Conservation (phyloP, 2,797 vertebrate species). For the Scyliorhinus canicula region DNA sequence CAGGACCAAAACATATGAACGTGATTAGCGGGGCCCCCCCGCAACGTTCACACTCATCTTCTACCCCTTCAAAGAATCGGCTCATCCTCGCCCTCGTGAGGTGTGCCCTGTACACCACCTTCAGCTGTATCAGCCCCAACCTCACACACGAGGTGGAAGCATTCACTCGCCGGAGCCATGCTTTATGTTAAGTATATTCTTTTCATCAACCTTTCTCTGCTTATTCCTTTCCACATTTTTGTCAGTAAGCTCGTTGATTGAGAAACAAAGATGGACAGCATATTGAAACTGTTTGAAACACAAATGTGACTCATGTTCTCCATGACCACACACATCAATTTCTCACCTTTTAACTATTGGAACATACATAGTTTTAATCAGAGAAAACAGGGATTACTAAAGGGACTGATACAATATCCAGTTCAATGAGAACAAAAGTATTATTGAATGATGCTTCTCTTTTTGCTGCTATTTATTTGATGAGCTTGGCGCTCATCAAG, state of each 20-base stretch:
- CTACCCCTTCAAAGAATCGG: too few relatives aligned
- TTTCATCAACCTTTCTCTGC: neutral
- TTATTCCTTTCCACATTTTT: neutral
- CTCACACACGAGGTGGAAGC: too few relatives aligned
- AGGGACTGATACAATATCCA: neutral
- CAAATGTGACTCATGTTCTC: neutral
- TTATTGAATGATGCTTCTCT: neutral
- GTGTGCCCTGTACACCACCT: too few relatives aligned
- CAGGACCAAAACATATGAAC: too few relatives aligned
- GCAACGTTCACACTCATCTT: too few relatives aligned
- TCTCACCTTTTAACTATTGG: neutral
- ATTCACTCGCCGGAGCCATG: too few relatives aligned
- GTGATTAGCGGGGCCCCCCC: too few relatives aligned
- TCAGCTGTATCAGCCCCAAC: too few relatives aligned
- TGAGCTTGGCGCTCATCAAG: neutral
- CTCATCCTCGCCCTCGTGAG: too few relatives aligned
- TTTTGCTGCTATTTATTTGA: neutral
- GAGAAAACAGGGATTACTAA: neutral
- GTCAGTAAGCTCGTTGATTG: neutral
- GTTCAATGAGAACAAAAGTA: neutral
- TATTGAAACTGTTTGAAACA: neutral
- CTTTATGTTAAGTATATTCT: neutral
- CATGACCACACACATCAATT: neutral
- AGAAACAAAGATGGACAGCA: neutral
- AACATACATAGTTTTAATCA: conserved; percentile 8